Evolutionary conservation across 1,140 invertebrate genomes (phyloP), one percentile per base, ranked within the genome.

Genomic region (Brachionus sp.): DNA sequence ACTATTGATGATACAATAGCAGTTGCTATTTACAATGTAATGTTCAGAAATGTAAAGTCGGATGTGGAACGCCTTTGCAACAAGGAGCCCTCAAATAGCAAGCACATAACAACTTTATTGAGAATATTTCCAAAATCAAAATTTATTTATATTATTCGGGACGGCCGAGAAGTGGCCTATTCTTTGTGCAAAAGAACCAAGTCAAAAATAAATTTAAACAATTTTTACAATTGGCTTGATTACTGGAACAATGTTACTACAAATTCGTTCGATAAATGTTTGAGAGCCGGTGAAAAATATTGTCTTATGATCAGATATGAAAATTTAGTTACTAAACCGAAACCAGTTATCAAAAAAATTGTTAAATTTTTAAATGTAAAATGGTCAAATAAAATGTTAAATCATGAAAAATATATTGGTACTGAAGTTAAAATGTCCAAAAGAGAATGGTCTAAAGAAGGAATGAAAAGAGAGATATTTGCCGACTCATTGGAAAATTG

Each of bases 1-100:
- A 68, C 29, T n/a, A 12, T 37, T 4, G 64, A 68, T 5, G 35
- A 68, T 13, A n/a, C 64, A 29, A 13, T 95, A 87, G 95, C 97
- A 89, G 93, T 92, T 85, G 89, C 70, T 35, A 29, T 85, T 5
- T 68, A 68, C 35, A 35, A 68, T 68, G 13, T 68, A n/a, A 35
- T 35, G 25, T 23, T 68, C 5, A 68, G n/a, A 13, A 68, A 68
- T 33, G 29, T 68, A 23, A 19, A 68, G 9, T 19, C 50, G 12
- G 35, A 68, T 35, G 35, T 37, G 4, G 35, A 12, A 12, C 13
- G 35, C 6, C 29, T 68, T 5, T 68, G 64, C 35, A 68, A 68
- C 64, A 68, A 68, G 33, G 64, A 68, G 7, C 64, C 64, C 5
- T 16, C 25, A n/a, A 68, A 68, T 68, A 4, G 4, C 12, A 10